Base-by-base conservation (phyloP, 2,797 vertebrate species). In the Gobionotothen gibberifrons region DNA sequence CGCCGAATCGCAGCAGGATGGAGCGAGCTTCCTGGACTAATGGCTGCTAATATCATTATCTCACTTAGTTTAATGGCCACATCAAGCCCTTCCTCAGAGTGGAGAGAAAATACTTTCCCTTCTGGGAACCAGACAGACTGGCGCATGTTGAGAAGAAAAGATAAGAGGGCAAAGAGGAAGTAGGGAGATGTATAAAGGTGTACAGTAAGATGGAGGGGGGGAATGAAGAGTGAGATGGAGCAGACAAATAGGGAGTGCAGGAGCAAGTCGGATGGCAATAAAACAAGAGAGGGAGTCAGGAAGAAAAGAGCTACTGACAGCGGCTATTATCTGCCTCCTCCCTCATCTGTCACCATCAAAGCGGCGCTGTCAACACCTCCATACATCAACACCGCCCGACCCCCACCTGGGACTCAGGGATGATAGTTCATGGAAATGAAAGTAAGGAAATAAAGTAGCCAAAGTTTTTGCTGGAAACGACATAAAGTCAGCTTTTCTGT, bases 301-400 rank as follows among this genome's bases (percentile, higher is more conserved):
- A 64, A 72, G 48, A 52, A 70, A 53, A 43, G 52, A 77, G 83
- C 78, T 63, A 74, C 53, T 76, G 86, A 89, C 86, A 82, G 82
- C 40, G 29, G 73, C 78, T 71, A 79, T 90, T 87, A 90, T 85
- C 80, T 56, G 10, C 52, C 74, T 78, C 77, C 64, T 62, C 65
- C 58, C 73, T 82, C 83, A 80, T 90, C 67, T 86, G 84, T 89
- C 87, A 88, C 76, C 83, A 83, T 82, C 77, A 81, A 74, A 84
- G 82, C 39, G 3, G 17, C 0, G 29, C 75, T 87, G 83, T 78
- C 89, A 82, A 63, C 59, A 63, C 65, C 80, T 84, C 56, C 76
- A 68, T 70, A 46, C 81, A 74, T 83, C 83, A 72, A 74, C 72
- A 63, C 71, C 55, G 22, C 56, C 74, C 48, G 19, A 48, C 43